phyloP scores from a whole-genome alignment of 2,888 invertebrate species.

The Dryocosmus kuriphilus region DNA sequence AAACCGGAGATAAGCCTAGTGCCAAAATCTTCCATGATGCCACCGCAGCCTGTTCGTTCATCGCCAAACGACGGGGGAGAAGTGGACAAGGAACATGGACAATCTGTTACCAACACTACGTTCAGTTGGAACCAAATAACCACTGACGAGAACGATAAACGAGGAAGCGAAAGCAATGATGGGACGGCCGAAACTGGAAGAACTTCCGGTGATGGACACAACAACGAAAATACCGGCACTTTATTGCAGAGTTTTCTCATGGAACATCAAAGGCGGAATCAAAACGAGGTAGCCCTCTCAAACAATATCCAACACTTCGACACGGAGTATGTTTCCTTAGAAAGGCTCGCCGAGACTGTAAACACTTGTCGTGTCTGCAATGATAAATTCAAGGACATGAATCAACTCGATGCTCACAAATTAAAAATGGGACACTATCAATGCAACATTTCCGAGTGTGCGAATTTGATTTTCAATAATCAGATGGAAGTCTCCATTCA shows the following conservation, averaged over 20 bases:
- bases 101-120: constrained; percentile 48
- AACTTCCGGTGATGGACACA: constrained; percentile 59
- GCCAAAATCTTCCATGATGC: constrained; percentile 54
- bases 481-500: constrained; percentile 69
- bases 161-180: constrained; percentile 25
- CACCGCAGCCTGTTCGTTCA: constrained; percentile 40
- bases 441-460: constrained; percentile 75
- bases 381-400: constrained; percentile 80
- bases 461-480: constrained; percentile 68
- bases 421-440: constrained; percentile 81
- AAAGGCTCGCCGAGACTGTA: constrained; percentile 81
- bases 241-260: constrained; percentile 73
- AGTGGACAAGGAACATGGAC: constrained; percentile 53
- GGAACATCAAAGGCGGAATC: constrained; percentile 70
- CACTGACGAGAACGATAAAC: constrained; percentile 56
- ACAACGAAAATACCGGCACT: constrained; percentile 66
- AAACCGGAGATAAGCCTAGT: constrained; percentile 48
- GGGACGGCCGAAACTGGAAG: constrained; percentile 27
- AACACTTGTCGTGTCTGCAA: constrained; percentile 82
- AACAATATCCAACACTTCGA: constrained; percentile 65
- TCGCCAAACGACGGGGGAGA: constrained; percentile 45
- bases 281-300: constrained; percentile 64
- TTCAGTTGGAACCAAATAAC: constrained; percentile 69
- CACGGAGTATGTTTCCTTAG: constrained; percentile 84
- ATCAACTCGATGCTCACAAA: constrained; percentile 80